Evolutionary conservation across 2,888 invertebrate genomes (phyloP), one percentile per base, ranked within the genome.

Genomic region (Eupithecia inturbata): DNA sequence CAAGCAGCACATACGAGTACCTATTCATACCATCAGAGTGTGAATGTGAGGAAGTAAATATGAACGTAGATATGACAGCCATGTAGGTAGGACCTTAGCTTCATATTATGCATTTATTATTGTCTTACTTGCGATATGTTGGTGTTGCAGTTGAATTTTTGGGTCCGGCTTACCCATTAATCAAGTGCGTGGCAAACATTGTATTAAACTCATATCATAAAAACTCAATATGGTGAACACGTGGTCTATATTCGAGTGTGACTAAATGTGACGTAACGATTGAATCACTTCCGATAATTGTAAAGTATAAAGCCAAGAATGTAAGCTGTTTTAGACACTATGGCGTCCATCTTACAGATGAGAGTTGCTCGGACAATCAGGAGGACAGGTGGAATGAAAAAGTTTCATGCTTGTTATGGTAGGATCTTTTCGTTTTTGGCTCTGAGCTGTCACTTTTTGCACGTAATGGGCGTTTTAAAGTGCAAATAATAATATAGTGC

Each of bases 261-360:
- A 72, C 73, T 84, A 72, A 84, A 85, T 81, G 79, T 83, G 79
- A 85, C 68, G 77, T 75, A 71, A 79, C 79, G 78, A 79, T 81
- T 81, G 81, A 80, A 72, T 72, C 72, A 73, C 74, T 77, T 73
- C 53, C 70, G 71, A 71, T 67, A 70, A 76, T 77, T 73, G 68
- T 72, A 76, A 76, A 78, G 74, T 72, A 60, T 33, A 67, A 71
- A 74, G 74, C 77, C 79, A 70, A 77, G 71, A 75, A 70, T 45
- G 67, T 73, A 73, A 75, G 72, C 70, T 72, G 64, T 73, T 74
- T 67, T 22, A 73, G 39, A 41, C 53, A 45, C 31, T 79, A 75
- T 75, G 64, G 39, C 45, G 33, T 63, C 72, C 28, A 41, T 39
- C 14, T 63, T 66, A 79, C 63, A 57, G 72, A 70, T 67, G 66